A percentile compares a stretch with the other conserved stretches of the same genome.
Evolutionary conservation across 1,140 invertebrate genomes (phyloP).

Genomic region (Stenopsyche tienmushanensis): DNA sequence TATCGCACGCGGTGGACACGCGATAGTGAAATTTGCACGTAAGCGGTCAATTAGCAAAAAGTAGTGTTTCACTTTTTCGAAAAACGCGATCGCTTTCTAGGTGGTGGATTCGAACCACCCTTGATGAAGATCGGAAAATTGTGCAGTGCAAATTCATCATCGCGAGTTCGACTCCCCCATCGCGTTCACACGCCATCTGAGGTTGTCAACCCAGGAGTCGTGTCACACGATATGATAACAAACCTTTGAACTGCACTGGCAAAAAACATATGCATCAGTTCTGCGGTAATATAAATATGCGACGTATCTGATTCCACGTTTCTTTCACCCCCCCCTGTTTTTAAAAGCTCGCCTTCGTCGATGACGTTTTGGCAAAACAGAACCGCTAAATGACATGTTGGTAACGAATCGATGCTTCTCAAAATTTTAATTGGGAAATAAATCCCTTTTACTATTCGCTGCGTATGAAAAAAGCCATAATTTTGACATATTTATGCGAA

Average conservation of each 20-base stretch:
- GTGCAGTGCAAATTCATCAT: constrained; percentile 17
- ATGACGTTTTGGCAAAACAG: neutral
- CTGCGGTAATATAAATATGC: neutral
- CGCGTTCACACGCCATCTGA: constrained; percentile 32
- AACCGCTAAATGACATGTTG: neutral
- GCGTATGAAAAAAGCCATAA: too few species aligned
- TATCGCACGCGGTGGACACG: too few species aligned
- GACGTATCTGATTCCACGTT: constrained; percentile 11
- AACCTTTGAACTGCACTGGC: constrained; percentile 36
- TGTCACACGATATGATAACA: constrained; percentile 40
- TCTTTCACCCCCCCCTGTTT: neutral
- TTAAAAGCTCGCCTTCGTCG: neutral
- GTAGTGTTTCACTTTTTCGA: too few species aligned
- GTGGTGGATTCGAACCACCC: too few species aligned
- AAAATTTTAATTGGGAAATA: too few species aligned
- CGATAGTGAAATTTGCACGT: too few species aligned
- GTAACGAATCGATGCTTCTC: too few species aligned
- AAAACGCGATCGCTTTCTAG: too few species aligned
- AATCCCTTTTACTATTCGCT: too few species aligned
- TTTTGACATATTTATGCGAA: too few species aligned
- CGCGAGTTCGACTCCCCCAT: neutral
- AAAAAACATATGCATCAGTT: constrained; percentile 30
- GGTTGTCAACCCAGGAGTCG: constrained; percentile 16
- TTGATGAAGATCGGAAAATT: too few species aligned
- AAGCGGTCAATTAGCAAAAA: too few species aligned